Evolutionary conservation across 2,888 invertebrate species (phyloP).

Genomic region (Papilio elwesi): DNA sequence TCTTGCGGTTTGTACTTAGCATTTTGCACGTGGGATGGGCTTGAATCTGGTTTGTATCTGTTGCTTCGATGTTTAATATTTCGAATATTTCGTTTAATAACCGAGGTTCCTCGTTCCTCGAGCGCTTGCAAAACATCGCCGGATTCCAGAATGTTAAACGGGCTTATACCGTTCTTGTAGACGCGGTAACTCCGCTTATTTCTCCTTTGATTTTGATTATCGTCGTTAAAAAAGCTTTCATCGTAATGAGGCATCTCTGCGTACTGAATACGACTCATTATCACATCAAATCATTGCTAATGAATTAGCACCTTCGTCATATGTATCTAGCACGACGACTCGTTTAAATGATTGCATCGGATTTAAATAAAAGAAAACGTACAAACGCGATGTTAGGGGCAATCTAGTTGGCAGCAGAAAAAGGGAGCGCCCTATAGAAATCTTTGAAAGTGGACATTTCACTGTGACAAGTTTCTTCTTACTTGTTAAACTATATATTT

Average conservation of each 20-base stretch:
- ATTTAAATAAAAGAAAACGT: constrained; percentile 34
- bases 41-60: constrained; percentile 61
- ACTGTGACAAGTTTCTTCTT: constrained; percentile 50
- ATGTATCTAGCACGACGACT: neutral
- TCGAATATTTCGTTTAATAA: constrained; percentile 75
- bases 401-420: constrained; percentile 53
- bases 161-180: constrained; percentile 74
- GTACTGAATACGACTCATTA: constrained; percentile 47
- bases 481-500: constrained; percentile 42
- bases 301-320: constrained; percentile 14
- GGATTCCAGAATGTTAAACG: constrained; percentile 64
- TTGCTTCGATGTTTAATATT: constrained; percentile 72
- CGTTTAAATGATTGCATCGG: neutral
- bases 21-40: constrained; percentile 54
- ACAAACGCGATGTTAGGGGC: constrained; percentile 22
- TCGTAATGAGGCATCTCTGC: constrained; percentile 80
- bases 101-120: constrained; percentile 72
- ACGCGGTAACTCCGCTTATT: constrained; percentile 82
- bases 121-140: constrained; percentile 67
- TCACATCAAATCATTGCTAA: constrained; percentile 40
- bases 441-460: constrained; percentile 69
- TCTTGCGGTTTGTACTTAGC: constrained; percentile 61
- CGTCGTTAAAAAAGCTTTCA: constrained; percentile 79
- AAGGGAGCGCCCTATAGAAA: constrained; percentile 75
- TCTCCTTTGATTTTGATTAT: constrained; percentile 77